Percentiles rank a stretch among this genome's conserved stretches.
Conservation (phyloP, 2,888 invertebrate species). For the Apotomis betuletana region DNA sequence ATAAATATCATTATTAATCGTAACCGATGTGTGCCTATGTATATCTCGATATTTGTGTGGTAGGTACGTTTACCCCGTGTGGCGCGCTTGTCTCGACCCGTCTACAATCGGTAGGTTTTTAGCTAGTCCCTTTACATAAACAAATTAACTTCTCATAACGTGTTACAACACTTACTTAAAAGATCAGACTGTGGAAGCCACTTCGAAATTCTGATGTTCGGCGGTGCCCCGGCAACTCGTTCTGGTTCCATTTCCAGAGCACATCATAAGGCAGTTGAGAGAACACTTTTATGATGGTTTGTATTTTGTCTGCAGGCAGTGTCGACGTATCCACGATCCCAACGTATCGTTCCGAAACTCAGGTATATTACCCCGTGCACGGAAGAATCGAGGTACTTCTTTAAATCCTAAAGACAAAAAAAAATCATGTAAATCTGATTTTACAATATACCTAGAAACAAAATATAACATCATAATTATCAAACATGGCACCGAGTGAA, state of each 20-base stretch:
- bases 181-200: slow-evolving; percentile 11
- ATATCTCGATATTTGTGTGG: too few relatives aligned
- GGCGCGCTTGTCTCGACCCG: too few relatives aligned
- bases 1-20: too few relatives aligned
- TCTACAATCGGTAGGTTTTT: too few relatives aligned
- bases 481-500: slow-evolving; percentile 43
- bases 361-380: slow-evolving; percentile 70
- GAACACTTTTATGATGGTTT: slow-evolving; percentile 61
- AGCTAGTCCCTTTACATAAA: too few relatives aligned
- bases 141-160: neutral
- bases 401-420: slow-evolving; percentile 57
- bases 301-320: slow-evolving; percentile 57
- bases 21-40: too few relatives aligned
- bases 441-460: too few relatives aligned
- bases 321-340: slow-evolving; percentile 57
- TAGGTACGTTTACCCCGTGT: too few relatives aligned
- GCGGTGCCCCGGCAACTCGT: slow-evolving; percentile 52
- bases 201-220: slow-evolving; percentile 56
- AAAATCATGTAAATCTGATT: neutral
- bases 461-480: slow-evolving; percentile 41
- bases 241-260: slow-evolving; percentile 68
- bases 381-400: slow-evolving; percentile 61
- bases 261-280: slow-evolving; percentile 66
- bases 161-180: neutral
- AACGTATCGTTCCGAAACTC: slow-evolving; percentile 73